phyloP scores from a whole-genome alignment of 2,888 invertebrate genomes.

The Tachina lurida region DNA sequence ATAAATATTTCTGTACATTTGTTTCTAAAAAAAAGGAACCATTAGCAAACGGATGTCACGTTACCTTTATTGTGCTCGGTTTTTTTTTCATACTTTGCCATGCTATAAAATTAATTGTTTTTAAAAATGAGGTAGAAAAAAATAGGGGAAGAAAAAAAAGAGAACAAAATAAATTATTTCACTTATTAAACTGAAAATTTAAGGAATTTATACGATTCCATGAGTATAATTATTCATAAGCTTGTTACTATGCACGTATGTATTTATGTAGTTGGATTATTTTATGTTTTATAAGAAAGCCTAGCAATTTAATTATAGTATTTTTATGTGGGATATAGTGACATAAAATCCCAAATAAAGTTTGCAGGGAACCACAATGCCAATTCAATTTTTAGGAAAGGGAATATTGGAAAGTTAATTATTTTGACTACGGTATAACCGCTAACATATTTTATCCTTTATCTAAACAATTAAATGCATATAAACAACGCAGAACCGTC shows the following conservation, averaged over 20 bases:
- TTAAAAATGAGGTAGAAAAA: conserved; percentile 61
- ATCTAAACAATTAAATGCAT: too few species aligned
- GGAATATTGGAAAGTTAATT: too few species aligned
- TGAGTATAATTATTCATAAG: conserved; percentile 77
- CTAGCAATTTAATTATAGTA: too few species aligned
- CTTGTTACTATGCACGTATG: conserved; percentile 46
- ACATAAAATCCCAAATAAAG: too few species aligned
- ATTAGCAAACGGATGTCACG: conserved; percentile 70
- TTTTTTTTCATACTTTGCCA: conserved; percentile 69
- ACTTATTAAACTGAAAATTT: conserved; percentile 78
- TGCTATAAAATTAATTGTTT: conserved; percentile 82
- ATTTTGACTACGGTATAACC: too few species aligned
- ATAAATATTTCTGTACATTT: conserved; percentile 40
- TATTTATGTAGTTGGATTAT: conserved; percentile 20
- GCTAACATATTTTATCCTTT: too few species aligned
- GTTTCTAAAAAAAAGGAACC: conserved; percentile 65
- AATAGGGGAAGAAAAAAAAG: conserved; percentile 54
- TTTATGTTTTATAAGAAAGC: not conserved
- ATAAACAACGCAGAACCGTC: too few species aligned
- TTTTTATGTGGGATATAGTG: too few species aligned
- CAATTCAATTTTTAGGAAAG: too few species aligned
- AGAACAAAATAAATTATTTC: conserved; percentile 74
- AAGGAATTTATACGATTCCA: conserved; percentile 69
- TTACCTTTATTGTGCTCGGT: conserved; percentile 70
- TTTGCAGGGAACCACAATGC: too few species aligned